phyloP scores from a whole-genome alignment of 1,140 invertebrate genomes.

The Acromyrmex echinatior region DNA sequence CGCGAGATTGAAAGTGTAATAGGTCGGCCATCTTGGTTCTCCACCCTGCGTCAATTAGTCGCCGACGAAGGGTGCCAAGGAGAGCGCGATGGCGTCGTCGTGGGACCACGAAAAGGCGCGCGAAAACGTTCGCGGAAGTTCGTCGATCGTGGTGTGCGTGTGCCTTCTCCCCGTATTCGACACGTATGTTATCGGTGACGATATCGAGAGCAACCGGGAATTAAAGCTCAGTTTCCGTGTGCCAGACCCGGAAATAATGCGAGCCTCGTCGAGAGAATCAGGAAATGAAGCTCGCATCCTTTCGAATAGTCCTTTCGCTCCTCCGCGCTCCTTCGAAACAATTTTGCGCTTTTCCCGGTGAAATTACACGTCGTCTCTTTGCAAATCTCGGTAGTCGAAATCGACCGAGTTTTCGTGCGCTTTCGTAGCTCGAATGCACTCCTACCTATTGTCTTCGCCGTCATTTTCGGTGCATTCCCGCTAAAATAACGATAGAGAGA shows the following conservation, averaged over 20 bases:
- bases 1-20: conserved; percentile 85
- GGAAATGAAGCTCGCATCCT: conserved; percentile 75
- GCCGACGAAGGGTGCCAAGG: conserved; percentile 82
- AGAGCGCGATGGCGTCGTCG: conserved; percentile 82
- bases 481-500: neutral
- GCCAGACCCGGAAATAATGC: conserved; percentile 73
- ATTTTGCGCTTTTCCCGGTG: conserved; percentile 48
- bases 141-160: conserved; percentile 56
- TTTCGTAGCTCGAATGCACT: neutral
- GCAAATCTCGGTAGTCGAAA: neutral
- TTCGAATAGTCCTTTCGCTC: conserved; percentile 61
- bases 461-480: neutral
- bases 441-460: neutral
- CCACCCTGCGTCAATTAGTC: conserved; percentile 83
- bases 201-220: conserved; percentile 60
- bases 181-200: conserved; percentile 40
- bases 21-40: conserved; percentile 85
- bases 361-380: conserved; percentile 6
- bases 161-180: neutral
- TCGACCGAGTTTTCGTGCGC: no score
- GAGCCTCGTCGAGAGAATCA: conserved; percentile 67
- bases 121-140: conserved; percentile 49
- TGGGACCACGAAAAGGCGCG: conserved; percentile 36
- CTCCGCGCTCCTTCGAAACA: conserved; percentile 65
- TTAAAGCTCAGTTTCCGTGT: conserved; percentile 73